phyloP scores from a whole-genome alignment of 2,888 invertebrate genomes.

The Conus canariensis region DNA sequence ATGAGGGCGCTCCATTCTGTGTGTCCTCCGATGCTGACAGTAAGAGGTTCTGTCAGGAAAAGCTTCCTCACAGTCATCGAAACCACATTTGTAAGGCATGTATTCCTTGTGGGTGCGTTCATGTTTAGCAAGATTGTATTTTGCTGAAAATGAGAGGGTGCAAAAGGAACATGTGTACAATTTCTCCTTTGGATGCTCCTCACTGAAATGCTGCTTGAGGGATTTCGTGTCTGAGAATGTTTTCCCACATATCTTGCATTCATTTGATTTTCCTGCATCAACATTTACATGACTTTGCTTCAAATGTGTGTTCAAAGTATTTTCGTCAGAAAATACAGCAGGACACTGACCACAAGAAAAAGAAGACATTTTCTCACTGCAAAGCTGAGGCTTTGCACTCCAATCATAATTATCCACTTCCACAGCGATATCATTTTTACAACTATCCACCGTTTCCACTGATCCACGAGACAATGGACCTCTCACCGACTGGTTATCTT shows the following conservation, averaged over 20 bases:
- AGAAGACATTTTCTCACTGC: neutral
- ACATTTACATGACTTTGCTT: neutral
- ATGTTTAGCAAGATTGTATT: constrained; percentile 41
- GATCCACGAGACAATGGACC: neutral
- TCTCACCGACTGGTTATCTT: too few species aligned
- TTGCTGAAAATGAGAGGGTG: constrained; percentile 38
- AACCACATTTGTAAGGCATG: constrained; percentile 43
- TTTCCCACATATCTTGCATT: neutral
- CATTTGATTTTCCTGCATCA: neutral
- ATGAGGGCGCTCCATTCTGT: constrained; percentile 46
- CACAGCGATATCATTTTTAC: neutral
- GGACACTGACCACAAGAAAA: neutral
- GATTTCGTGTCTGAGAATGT: neutral
- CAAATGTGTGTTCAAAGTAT: neutral
- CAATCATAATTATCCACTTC: neutral
- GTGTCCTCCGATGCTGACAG: constrained; percentile 43
- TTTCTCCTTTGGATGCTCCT: constrained; percentile 38
- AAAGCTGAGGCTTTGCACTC: neutral
- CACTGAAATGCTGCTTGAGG: too few species aligned
- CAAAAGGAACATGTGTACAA: constrained; percentile 42
- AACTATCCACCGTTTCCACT: neutral
- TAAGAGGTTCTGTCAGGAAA: constrained; percentile 43
- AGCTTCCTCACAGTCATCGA: constrained; percentile 40
- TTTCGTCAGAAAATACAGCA: neutral
- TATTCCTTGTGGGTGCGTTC: constrained; percentile 45